phyloP scores from a whole-genome alignment of 2,797 vertebrate species.

The Bothrops alternatus region DNA sequence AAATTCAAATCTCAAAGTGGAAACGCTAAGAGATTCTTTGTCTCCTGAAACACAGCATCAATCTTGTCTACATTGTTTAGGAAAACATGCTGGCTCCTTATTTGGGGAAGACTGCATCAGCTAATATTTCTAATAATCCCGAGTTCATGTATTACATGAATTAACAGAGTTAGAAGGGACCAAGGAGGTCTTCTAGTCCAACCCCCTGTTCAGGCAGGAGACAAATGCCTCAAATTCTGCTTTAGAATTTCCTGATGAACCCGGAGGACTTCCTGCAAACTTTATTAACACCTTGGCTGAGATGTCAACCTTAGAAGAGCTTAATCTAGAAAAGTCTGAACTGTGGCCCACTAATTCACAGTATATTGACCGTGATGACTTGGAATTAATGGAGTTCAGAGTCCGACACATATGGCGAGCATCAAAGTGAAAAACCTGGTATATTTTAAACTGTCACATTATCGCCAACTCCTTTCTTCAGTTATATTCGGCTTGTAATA shows the following conservation, averaged over 20 bases:
- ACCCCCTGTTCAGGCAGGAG: neutral
- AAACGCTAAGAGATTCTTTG: neutral
- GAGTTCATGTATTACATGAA: neutral
- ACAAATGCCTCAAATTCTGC: neutral
- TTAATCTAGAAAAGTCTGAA: neutral
- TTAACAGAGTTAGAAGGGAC: neutral
- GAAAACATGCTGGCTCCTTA: neutral
- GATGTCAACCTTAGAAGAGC: neutral
- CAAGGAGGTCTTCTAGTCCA: neutral
- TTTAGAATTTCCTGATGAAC: slow-evolving; percentile 12
- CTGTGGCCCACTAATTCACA: neutral
- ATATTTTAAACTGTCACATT: neutral
- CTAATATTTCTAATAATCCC: neutral
- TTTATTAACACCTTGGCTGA: neutral
- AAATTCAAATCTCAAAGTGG: neutral
- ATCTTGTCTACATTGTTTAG: slow-evolving; percentile 1
- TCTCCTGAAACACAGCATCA: neutral
- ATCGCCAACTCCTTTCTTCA: neutral
- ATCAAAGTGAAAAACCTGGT: neutral
- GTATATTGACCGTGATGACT: neutral
- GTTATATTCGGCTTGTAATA: neutral
- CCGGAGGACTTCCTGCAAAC: neutral
- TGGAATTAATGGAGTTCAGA: neutral
- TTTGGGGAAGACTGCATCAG: neutral
- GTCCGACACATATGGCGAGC: neutral